These are phyloP conservation scores for Drosophila tsacasi DNA, from an alignment of 1,140 invertebrate genomes.

Conservation along the genomic window DNA sequence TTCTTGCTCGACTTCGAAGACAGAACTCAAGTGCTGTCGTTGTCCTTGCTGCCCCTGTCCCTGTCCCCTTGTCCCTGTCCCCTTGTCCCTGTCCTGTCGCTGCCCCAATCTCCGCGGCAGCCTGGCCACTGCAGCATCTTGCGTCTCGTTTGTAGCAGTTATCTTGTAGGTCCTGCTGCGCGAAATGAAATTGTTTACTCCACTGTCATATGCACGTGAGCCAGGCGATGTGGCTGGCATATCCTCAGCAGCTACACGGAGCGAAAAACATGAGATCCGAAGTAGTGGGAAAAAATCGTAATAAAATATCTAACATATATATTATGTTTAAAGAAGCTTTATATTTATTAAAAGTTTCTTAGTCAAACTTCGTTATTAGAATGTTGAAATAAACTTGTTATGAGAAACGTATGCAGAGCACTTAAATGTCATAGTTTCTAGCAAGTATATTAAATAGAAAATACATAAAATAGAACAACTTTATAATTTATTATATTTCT, in stretches of 20 bases:
- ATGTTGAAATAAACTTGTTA: background rate
- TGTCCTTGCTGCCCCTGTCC: constrained; percentile 31
- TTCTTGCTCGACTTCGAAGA: constrained; percentile 50
- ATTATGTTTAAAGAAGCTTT: background rate
- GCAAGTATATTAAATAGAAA: background rate
- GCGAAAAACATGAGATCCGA: no score
- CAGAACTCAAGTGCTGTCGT: constrained; percentile 71
- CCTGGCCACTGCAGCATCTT: constrained; percentile 71
- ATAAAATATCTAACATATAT: background rate
- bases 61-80: background rate
- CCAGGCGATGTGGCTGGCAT: constrained; percentile 44
- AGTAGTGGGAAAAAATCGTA: background rate
- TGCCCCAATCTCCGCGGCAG: background rate
- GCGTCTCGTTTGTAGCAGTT: constrained; percentile 80
- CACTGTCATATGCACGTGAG: constrained; percentile 82
- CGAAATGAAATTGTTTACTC: constrained; percentile 83
- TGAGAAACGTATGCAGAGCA: no score
- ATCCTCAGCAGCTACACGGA: constrained; percentile 4
- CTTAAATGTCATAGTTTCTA: background rate
- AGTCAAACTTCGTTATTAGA: background rate
- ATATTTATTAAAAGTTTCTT: background rate
- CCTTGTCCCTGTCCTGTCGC: background rate
- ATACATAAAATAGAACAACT: no score
- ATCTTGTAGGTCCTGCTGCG: constrained; percentile 76
- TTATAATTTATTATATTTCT: background rate